A percentile compares a stretch with the other conserved stretches of the same genome.
Conservation (phyloP, 2,797 vertebrate genomes). For the Leucoraja ocellata region DNA sequence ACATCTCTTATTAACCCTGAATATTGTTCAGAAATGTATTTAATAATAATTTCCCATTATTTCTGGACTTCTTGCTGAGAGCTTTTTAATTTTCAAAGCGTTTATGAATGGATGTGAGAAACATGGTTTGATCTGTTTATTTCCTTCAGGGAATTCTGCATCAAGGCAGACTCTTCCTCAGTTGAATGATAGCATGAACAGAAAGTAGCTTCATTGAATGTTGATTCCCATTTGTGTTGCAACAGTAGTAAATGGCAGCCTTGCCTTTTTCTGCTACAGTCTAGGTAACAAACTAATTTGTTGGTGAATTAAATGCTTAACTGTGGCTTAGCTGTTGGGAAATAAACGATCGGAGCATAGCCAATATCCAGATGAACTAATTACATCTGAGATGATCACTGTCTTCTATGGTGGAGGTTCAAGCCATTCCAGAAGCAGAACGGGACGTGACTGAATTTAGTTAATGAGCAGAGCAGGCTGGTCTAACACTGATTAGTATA, state of each 20-base stretch:
- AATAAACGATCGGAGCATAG: neutral
- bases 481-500: neutral
- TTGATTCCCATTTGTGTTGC: neutral
- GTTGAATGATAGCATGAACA: neutral
- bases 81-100: neutral
- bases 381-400: neutral
- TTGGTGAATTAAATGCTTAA: neutral
- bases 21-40: neutral
- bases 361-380: neutral
- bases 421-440: neutral
- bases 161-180: neutral
- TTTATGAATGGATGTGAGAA: neutral
- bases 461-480: neutral
- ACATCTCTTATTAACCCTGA: neutral
- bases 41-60: neutral
- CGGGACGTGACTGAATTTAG: neutral
- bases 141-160: neutral
- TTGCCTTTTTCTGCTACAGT: neutral
- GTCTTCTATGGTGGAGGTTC: neutral
- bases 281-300: neutral
- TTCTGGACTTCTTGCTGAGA: neutral
- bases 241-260: neutral
- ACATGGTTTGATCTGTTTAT: neutral
- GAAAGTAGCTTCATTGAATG: neutral
- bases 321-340: neutral